Evolutionary conservation across 2,113 vertebrate genomes (phyloP), one percentile per base, ranked within the genome.

Genomic region (Prochilodus magdalenae): DNA sequence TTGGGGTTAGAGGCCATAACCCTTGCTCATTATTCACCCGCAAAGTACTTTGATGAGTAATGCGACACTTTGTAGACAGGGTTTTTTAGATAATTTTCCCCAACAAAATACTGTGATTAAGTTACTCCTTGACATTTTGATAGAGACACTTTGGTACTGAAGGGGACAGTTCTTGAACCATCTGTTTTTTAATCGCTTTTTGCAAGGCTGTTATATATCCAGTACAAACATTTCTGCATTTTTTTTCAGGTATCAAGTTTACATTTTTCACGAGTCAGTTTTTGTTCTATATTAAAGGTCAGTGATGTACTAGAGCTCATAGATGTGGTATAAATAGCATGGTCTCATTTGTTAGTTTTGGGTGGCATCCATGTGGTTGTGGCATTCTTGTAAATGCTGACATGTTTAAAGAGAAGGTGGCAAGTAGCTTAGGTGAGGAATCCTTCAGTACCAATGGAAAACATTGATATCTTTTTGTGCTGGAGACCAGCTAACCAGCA

Each of bases 331-430:
- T 6, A 10, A 30, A 55, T 36, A 70, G 30, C 26, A 30, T 40
- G n/a, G 30, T 6, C 49, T 40, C 29, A 12, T 67, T 57, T 16
- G 10, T 60, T 14, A 1, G 24, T 44, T 70, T 70, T n/a, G 36
- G 10, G 40, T n/a, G 14, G 6, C 44, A n/a, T 40, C 22, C 12
- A 26, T 40, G 30, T 40, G 16, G 14, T 40, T 75, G 30, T 75
- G 53, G 14, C 30, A 94, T 95, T 95, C 93, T 95, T 90, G 92
- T 92, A 92, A 93, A 93, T 94, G 91, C 94, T 96, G 95, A 95
- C 93, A 94, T 93, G 92, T 93, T 93, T 95, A 91, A 94, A 94
- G 93, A 93, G 94, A 91, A 92, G 93, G 94, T 95, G 92, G 91
- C 94, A 93, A 93, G 51, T 93, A 93, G 94, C 92, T 94, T 93